Base-by-base conservation (phyloP, 1,140 invertebrate species). In the Lamellibrachia luymesi region DNA sequence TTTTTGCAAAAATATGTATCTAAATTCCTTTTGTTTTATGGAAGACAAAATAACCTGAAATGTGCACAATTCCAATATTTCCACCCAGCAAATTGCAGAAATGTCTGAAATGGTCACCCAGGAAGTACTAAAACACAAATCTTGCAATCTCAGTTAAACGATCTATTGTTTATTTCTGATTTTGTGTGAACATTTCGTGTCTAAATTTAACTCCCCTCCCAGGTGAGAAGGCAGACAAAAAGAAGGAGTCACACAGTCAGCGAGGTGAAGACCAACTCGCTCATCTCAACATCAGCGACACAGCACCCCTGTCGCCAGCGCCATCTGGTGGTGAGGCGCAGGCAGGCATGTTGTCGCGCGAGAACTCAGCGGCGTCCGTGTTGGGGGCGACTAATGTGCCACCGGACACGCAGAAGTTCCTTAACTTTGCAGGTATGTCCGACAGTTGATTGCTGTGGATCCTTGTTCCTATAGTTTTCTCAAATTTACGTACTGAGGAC, bases 371-470 rank as follows among this genome's bases (percentile, higher is more conserved):
- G 56, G 93, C 92, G 89, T 92, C 92, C 5, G 51, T 56, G 27
- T 90, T 5, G 6, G 93, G 50, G 49, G 51, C 51, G 10, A 91
- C 50, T 38, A 50, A 51, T n/a, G 56, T 92, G 17, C 92, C 92
- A 1, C 95, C 95, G 56, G 97, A 97, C 95, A 97, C 97, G 64
- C 96, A 97, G 91, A 98, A 98, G 96, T 98, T 98, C 97, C 96
- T 98, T 2, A 97, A 97, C 95, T 98, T 98, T 97, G 98, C 98
- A 89, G 97, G 97, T 97, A 96, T 93, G 91, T 92, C 93, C 17
- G 92, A 56, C 51, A 51, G 5, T 92, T 91, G 50, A 13, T 91
- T 50, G 7, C 13, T 38, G 38, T 38, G 38, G 38, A 38, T 38
- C 10, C 22, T 4, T 51, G 10, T 50, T 91, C 38, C n/a, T 91